Percentiles rank a stretch among this genome's conserved stretches.
These are phyloP conservation scores for Gortyna flavago DNA, from an alignment of 2,888 invertebrate genomes.

Conservation along the genomic window DNA sequence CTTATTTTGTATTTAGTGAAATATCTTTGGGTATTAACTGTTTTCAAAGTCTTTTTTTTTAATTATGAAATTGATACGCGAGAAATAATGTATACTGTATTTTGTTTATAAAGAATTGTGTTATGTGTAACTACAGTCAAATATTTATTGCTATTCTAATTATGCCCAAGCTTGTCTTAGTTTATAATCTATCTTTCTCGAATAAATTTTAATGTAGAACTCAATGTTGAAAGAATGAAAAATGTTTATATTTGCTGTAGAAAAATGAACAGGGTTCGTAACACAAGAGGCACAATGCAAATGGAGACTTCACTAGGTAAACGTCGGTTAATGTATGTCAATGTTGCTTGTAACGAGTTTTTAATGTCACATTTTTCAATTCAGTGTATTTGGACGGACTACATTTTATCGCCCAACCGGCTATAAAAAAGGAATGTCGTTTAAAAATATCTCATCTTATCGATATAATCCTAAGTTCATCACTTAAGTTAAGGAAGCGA, in stretches of 20 bases:
- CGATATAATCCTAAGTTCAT: constrained; percentile 46
- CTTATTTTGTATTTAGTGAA: too few relatives aligned
- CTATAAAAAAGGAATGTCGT: constrained; percentile 26
- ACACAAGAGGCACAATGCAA: constrained; percentile 46
- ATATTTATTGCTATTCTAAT: neutral
- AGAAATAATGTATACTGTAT: too few relatives aligned
- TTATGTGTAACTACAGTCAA: too few relatives aligned
- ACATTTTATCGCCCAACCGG: neutral
- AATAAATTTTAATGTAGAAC: constrained; percentile 7
- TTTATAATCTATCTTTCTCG: constrained; percentile 8
- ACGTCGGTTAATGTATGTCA: constrained; percentile 47
- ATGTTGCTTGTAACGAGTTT: constrained; percentile 56
- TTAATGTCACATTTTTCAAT: constrained; percentile 58
- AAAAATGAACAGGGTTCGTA: constrained; percentile 24
- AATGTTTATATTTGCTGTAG: constrained; percentile 6
- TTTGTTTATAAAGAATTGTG: too few relatives aligned
- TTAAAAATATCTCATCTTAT: constrained; percentile 36
- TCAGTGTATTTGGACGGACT: constrained; percentile 29
- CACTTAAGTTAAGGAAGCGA: constrained; percentile 57
- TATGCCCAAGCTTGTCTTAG: neutral
- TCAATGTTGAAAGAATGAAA: too few relatives aligned
- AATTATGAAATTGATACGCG: too few relatives aligned
- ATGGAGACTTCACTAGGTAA: constrained; percentile 27
- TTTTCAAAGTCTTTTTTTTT: too few relatives aligned
- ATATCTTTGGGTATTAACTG: too few relatives aligned